These are phyloP conservation scores for Parazoanthus atlanticus DNA, from an alignment of 92 coral and sea anemone genomes.

Conservation along the genomic window DNA sequence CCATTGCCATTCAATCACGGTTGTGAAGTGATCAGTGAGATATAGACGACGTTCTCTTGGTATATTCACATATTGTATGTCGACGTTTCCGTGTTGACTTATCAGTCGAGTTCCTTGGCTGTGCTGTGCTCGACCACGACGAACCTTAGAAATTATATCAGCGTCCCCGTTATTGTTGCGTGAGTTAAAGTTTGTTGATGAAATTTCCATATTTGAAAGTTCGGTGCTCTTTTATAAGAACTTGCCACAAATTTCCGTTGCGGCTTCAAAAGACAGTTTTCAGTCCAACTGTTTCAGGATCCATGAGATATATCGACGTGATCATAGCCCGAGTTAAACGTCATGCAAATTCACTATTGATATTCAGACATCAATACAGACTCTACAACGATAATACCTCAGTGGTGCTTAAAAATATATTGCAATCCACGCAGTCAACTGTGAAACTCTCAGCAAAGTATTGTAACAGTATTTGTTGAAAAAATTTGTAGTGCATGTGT, in stretches of 20 bases:
- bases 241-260: not conserved
- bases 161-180: not conserved
- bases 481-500: no score
- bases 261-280: not conserved
- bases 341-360: not conserved
- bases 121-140: not conserved
- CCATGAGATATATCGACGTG: not conserved
- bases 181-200: not conserved
- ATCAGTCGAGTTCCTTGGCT: slow-evolving; percentile 70
- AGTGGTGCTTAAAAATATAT: no score
- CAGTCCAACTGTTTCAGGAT: not conserved
- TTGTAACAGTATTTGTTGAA: not conserved
- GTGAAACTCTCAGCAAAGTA: not conserved
- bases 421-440: not conserved
- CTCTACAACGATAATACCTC: not conserved
- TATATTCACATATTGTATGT: slow-evolving; percentile 63
- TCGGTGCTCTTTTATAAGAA: no score
- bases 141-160: not conserved
- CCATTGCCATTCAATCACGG: slow-evolving; percentile 91
- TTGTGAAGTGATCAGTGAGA: slow-evolving; percentile 86
- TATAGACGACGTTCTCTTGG: slow-evolving; percentile 70
- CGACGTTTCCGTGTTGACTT: slow-evolving; percentile 72
- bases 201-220: not conserved
- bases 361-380: not conserved
- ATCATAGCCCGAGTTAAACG: not conserved